Conservation (phyloP, 2,888 invertebrate species). For the Ptilodon capucinus region DNA sequence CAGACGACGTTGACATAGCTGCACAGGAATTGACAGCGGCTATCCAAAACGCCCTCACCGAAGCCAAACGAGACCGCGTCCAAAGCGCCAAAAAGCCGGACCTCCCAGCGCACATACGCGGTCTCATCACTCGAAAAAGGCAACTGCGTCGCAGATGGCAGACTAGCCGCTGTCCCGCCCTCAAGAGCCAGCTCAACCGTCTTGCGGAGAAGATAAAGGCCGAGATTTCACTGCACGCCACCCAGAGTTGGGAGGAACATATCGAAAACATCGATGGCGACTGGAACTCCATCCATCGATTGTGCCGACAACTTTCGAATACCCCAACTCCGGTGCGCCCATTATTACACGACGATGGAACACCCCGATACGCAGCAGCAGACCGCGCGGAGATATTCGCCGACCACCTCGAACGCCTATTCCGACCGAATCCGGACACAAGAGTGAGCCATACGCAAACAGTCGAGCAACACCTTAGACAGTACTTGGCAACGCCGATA, state of each 20-base stretch:
- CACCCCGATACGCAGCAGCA: background rate
- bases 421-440: background rate
- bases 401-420: background rate
- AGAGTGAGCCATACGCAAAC: background rate
- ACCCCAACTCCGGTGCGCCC: too few relatives aligned
- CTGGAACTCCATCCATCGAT: background rate
- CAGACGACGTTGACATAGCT: too few relatives aligned
- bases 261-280: background rate
- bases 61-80: too few relatives aligned
- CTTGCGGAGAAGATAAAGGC: too few relatives aligned
- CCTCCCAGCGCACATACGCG: too few relatives aligned
- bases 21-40: too few relatives aligned
- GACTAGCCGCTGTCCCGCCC: background rate
- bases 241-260: background rate
- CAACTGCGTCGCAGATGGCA: too few relatives aligned
- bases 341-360: background rate
- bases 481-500: slow-evolving; percentile 1
- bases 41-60: too few relatives aligned
- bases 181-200: background rate
- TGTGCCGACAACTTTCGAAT: background rate
- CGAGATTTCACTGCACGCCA: too few relatives aligned
- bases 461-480: slow-evolving; percentile 2
- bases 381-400: background rate
- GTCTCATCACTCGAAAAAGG: too few relatives aligned
- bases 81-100: too few relatives aligned